phyloP scores from a whole-genome alignment of 35 echinoderm and acorn worm species.

The Patiria miniata region DNA sequence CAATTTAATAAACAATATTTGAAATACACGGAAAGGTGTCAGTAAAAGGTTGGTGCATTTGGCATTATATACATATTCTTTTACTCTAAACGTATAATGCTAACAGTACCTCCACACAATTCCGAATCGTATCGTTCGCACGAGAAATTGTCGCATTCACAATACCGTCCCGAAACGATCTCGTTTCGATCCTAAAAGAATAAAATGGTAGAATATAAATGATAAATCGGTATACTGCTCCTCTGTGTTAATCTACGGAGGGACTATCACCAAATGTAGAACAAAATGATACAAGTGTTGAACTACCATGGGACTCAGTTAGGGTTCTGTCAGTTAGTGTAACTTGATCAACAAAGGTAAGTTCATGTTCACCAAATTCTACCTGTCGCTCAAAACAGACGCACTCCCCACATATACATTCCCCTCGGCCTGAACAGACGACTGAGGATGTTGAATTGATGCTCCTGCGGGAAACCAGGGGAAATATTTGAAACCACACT shows the following conservation, averaged over 20 bases:
- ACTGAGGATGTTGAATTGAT: constrained; percentile 51
- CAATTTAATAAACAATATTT: background rate
- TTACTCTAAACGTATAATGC: no score
- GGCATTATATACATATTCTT: no score
- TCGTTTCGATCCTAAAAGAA: constrained; percentile 52
- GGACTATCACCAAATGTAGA: no score
- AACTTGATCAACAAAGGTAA: no score
- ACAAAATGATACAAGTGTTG: no score
- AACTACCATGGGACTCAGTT: no score
- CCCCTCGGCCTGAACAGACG: constrained; percentile 78
- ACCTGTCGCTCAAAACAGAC: constrained; percentile 67
- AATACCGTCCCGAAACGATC: constrained; percentile 69
- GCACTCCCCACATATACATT: constrained; percentile 82
- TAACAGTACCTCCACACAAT: constrained; percentile 96
- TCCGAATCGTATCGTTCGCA: constrained; percentile 72
- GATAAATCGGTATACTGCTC: no score
- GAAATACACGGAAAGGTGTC: background rate
- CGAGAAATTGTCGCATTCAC: constrained; percentile 88
- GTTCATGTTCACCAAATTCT: background rate
- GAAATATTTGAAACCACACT: no score
- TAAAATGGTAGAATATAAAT: no score
- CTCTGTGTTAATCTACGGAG: no score
- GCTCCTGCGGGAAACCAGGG: constrained; percentile 19
- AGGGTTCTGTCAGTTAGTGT: no score
- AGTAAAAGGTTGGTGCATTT: no score